Percentiles rank a stretch among this genome's conserved stretches.
Evolutionary conservation across 2,888 invertebrate genomes (phyloP).

Genomic region (Harmothoe impar): DNA sequence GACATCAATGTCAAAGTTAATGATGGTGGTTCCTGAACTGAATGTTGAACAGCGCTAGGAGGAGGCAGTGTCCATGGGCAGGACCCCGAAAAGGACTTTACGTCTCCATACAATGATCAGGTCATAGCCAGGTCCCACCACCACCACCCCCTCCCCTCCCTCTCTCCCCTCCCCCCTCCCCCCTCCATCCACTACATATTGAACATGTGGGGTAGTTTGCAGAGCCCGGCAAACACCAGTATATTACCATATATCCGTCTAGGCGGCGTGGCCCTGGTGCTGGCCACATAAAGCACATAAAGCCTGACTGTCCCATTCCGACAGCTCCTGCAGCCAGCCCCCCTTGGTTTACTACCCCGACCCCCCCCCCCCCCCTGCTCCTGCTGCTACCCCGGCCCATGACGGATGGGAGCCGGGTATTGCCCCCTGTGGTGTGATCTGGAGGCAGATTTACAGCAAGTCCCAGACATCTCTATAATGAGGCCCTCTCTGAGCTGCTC

Average conservation of each 20-base stretch:
- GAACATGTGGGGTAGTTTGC: not conserved
- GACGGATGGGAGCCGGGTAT: not conserved
- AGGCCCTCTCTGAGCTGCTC: not conserved
- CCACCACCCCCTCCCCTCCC: no score
- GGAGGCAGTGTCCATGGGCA: no score
- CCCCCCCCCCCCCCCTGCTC: not conserved
- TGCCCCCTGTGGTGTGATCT: not conserved
- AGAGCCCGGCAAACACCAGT: not conserved
- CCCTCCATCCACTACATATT: no score
- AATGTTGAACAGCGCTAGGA: no score
- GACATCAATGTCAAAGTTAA: no score
- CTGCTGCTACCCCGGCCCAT: not conserved
- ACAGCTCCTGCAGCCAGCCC: not conserved
- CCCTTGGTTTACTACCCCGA: not conserved
- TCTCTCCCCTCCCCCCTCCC: no score
- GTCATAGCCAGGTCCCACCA: no score
- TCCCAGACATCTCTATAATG: conserved; percentile 2
- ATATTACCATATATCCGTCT: not conserved
- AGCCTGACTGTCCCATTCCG: not conserved
- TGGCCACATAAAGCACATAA: conserved; percentile 22
- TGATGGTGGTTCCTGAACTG: no score
- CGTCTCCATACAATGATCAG: no score
- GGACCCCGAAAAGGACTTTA: no score
- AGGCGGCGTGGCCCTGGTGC: not conserved
- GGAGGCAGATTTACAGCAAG: not conserved